A percentile compares a stretch with the other conserved stretches of the same genome.
These are phyloP conservation scores for Dendroctonus valens DNA, from an alignment of 1,140 invertebrate species.

Conservation along the genomic window DNA sequence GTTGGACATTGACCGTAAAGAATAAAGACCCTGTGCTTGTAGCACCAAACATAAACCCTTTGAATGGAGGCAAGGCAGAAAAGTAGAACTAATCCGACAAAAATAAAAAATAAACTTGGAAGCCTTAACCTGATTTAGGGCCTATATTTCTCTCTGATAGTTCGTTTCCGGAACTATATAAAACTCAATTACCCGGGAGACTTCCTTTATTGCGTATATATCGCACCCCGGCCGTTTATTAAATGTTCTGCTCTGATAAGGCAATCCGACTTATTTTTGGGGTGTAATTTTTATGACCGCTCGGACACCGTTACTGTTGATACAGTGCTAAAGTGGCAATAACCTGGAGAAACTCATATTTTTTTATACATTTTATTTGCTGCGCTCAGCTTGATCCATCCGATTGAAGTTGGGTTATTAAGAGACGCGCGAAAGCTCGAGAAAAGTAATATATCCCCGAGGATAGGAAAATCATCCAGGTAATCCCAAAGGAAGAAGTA, in stretches of 20 bases:
- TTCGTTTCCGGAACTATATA: conserved; percentile 34
- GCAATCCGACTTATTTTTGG: conserved; percentile 34
- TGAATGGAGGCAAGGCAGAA: too few species aligned
- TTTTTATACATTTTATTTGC: too few species aligned
- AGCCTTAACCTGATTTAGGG: conserved; percentile 30
- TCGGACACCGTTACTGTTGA: conserved; percentile 17
- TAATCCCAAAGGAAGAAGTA: conserved; percentile 46
- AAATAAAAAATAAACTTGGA: conserved; percentile 21
- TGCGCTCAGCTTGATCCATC: too few species aligned
- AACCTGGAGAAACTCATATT: too few species aligned
- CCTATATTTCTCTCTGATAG: conserved; percentile 24
- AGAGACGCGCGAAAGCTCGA: conserved; percentile 5
- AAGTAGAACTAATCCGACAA: neutral
- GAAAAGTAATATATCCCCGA: conserved; percentile 42
- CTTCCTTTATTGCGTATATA: conserved; percentile 36
- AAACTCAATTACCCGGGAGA: conserved; percentile 33
- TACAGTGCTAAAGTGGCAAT: neutral
- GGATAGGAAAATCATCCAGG: conserved; percentile 43
- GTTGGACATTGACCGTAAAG: too few species aligned
- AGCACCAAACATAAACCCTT: too few species aligned
- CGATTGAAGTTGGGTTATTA: conserved; percentile 17
- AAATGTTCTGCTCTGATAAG: conserved; percentile 35
- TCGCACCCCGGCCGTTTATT: conserved; percentile 33
- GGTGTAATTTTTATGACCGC: conserved; percentile 32
- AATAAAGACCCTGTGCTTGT: too few species aligned